A percentile compares a stretch with the other conserved stretches of the same genome.
These are phyloP conservation scores for Oryctolagus cuniculus DNA, from an alignment of 2,113 vertebrate species.

Conservation along the genomic window DNA sequence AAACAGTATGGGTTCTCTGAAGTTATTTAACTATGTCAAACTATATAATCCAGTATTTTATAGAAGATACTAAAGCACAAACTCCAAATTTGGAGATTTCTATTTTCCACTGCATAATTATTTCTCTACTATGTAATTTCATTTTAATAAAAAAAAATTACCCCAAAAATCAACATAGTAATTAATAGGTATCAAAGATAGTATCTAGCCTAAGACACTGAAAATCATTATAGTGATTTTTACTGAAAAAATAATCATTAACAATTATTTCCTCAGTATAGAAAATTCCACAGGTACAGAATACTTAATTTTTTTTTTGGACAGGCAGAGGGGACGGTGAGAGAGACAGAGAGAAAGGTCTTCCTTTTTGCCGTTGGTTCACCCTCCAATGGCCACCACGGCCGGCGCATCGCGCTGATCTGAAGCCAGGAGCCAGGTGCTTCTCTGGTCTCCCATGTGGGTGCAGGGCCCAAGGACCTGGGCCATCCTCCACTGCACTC, in stretches of 20 bases:
- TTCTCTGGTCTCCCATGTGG: too few species aligned
- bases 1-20: conserved; percentile 46
- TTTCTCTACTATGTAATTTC: conserved; percentile 23
- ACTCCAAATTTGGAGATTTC: conserved; percentile 54
- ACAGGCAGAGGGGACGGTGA: too few species aligned
- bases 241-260: conserved; percentile 49
- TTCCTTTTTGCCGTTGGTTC: too few species aligned
- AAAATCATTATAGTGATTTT: conserved; percentile 28
- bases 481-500: too few species aligned
- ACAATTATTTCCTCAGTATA: conserved; percentile 18
- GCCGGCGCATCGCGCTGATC: too few species aligned
- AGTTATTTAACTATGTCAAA: conserved; percentile 18
- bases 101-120: not conserved
- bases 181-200: conserved; percentile 27
- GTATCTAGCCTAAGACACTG: not conserved
- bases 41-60: conserved; percentile 30
- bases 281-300: not conserved
- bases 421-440: too few species aligned
- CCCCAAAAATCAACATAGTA: not conserved
- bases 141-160: conserved; percentile 32
- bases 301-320: too few species aligned
- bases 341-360: too few species aligned
- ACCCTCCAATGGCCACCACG: too few species aligned
- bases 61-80: conserved; percentile 44
- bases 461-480: too few species aligned